Conservation (phyloP, 2,113 vertebrate genomes). For the Triplophysa dalaica region DNA sequence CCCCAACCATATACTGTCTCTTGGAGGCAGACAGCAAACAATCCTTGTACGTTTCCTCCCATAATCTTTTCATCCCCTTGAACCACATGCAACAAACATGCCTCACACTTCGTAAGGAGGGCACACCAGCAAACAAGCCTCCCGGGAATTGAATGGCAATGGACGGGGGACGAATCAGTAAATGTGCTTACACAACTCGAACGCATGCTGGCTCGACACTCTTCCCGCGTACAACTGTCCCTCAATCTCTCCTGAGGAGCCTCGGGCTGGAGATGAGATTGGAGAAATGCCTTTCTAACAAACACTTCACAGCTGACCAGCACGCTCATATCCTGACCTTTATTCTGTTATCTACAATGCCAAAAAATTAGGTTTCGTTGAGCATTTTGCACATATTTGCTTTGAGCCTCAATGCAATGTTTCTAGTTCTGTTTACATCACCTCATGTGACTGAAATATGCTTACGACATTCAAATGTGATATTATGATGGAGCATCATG, state of each 20-base stretch:
- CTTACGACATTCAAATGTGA: slow-evolving; percentile 8
- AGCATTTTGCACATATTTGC: slow-evolving; percentile 21
- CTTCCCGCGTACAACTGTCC: slow-evolving; percentile 44
- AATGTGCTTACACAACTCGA: slow-evolving; percentile 49
- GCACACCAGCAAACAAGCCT: neutral
- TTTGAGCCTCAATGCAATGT: slow-evolving; percentile 12
- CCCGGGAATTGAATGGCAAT: slow-evolving; percentile 7
- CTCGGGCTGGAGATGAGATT: slow-evolving; percentile 18
- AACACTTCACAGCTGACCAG: slow-evolving; percentile 10
- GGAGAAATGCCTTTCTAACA: slow-evolving; percentile 26
- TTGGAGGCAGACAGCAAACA: neutral
- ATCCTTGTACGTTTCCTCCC: slow-evolving; percentile 20
- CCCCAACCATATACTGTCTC: neutral
- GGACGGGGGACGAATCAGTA: neutral
- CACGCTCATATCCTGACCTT: neutral
- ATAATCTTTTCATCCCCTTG: slow-evolving; percentile 13
- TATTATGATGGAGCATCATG: neutral
- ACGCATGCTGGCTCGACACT: slow-evolving; percentile 47
- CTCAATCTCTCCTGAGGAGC: slow-evolving; percentile 29
- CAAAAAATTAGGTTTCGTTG: slow-evolving; percentile 5
- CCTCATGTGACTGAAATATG: slow-evolving; percentile 6
- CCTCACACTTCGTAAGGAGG: slow-evolving; percentile 1
- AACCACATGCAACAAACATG: slow-evolving; percentile 11
- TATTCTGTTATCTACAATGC: neutral
- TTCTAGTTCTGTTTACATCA: slow-evolving; percentile 11